These are phyloP conservation scores for Mastigias papua DNA, from an alignment of 30 jellyfish, hydroid and myxozoan species.

Conservation along the genomic window DNA sequence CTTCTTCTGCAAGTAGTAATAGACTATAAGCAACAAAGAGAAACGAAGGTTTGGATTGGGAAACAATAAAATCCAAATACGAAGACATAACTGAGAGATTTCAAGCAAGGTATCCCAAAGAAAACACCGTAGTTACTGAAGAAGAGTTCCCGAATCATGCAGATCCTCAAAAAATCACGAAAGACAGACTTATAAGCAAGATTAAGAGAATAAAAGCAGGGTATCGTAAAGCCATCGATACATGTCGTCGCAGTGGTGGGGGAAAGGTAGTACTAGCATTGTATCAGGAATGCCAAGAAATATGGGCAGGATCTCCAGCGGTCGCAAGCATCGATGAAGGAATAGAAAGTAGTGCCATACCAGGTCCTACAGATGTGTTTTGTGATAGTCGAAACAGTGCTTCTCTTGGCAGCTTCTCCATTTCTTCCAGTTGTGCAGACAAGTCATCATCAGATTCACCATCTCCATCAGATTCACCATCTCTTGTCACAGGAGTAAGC, in stretches of 20 bases:
- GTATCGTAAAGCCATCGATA: conserved; percentile 50
- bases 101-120: conserved; percentile 27
- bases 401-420: background rate
- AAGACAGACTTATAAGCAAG: conserved; percentile 8
- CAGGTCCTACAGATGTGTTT: background rate
- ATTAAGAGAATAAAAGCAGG: conserved; percentile 6
- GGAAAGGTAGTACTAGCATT: conserved; percentile 32
- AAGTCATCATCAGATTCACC: background rate
- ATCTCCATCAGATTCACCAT: background rate
- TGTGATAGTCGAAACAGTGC: background rate
- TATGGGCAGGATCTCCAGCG: conserved; percentile 63
- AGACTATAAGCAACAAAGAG: conserved; percentile 4
- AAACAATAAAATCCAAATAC: conserved; percentile 32
- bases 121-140: background rate
- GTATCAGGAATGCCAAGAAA: conserved; percentile 41
- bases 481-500: background rate
- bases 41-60: conserved; percentile 35
- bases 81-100: conserved; percentile 25
- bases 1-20: background rate
- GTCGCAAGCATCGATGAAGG: conserved; percentile 43
- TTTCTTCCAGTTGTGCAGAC: background rate
- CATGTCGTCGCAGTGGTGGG: conserved; percentile 46
- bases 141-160: conserved; percentile 39
- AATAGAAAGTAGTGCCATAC: conserved; percentile 13
- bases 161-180: conserved; percentile 15